phyloP scores from a whole-genome alignment of 2,113 vertebrate species.

The Cebus imitator region DNA sequence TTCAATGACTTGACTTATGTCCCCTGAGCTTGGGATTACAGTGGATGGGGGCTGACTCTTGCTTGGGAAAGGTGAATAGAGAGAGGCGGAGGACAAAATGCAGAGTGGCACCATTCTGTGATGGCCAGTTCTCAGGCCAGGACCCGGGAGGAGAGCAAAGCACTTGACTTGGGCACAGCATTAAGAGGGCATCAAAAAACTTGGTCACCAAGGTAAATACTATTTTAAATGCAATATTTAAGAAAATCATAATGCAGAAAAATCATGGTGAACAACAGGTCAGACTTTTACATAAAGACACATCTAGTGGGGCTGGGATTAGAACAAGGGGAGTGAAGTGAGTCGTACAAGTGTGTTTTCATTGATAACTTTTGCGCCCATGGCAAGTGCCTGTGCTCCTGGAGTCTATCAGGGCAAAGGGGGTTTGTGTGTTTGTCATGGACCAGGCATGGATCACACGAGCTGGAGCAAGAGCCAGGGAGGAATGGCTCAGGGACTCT shows the following conservation, averaged over 20 bases:
- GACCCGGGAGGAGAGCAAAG: not conserved
- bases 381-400: not conserved
- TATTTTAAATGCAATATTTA: not conserved
- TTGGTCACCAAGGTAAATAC: not conserved
- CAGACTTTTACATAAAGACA: not conserved
- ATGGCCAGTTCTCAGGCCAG: not conserved
- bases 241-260: not conserved
- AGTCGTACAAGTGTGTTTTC: fast-evolving
- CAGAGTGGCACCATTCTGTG: too few relatives aligned
- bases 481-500: not conserved
- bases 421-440: fast-evolving
- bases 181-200: too few relatives aligned
- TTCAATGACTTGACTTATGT: not conserved
- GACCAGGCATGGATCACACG: not conserved
- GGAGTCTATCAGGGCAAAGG: fast-evolving
- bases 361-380: not conserved
- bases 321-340: not conserved
- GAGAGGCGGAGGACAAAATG: not conserved
- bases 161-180: not conserved
- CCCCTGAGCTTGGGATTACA: not conserved
- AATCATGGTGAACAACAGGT: not conserved
- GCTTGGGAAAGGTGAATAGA: not conserved
- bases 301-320: fast-evolving
- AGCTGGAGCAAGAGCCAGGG: not conserved
- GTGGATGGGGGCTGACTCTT: not conserved